phyloP scores from a whole-genome alignment of 2,888 invertebrate species.

The Dioctria linearis region DNA sequence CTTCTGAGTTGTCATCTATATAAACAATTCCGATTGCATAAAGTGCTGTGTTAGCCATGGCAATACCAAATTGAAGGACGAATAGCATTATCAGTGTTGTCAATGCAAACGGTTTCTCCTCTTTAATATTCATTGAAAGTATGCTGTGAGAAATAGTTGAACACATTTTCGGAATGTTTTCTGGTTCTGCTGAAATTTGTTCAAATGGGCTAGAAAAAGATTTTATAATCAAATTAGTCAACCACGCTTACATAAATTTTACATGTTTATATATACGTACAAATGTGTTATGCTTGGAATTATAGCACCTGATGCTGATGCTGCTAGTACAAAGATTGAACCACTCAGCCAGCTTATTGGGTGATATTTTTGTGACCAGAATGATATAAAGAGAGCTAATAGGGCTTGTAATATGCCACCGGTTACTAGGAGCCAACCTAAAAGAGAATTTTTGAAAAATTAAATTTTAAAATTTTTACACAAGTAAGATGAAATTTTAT shows the following conservation, averaged over 20 bases:
- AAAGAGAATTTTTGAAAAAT: constrained; percentile 6
- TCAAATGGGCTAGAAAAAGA: constrained; percentile 59
- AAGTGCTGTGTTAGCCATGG: constrained; percentile 72
- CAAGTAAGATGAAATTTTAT: too few relatives aligned
- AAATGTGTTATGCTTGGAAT: constrained; percentile 74
- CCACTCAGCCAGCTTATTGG: constrained; percentile 76
- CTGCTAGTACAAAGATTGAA: constrained; percentile 73
- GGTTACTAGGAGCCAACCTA: constrained; percentile 75
- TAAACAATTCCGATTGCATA: constrained; percentile 75
- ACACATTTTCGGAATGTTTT: constrained; percentile 29
- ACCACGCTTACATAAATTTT: not conserved
- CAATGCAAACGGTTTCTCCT: constrained; percentile 61
- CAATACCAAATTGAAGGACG: constrained; percentile 71
- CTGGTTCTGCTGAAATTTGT: constrained; percentile 61
- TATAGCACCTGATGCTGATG: constrained; percentile 72
- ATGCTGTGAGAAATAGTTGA: not conserved
- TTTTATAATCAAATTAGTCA: not conserved
- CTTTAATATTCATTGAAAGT: not conserved
- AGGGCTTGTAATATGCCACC: constrained; percentile 74
- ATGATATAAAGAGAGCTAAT: constrained; percentile 73
- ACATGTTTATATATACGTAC: constrained; percentile 62
- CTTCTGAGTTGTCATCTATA: constrained; percentile 76
- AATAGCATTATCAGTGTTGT: constrained; percentile 71
- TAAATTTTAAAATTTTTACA: not conserved
- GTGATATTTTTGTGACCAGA: constrained; percentile 76